Percentiles rank a stretch among this genome's conserved stretches.
Conservation (phyloP, 2,888 invertebrate genomes). For the Oxyteleia sp. region DNA sequence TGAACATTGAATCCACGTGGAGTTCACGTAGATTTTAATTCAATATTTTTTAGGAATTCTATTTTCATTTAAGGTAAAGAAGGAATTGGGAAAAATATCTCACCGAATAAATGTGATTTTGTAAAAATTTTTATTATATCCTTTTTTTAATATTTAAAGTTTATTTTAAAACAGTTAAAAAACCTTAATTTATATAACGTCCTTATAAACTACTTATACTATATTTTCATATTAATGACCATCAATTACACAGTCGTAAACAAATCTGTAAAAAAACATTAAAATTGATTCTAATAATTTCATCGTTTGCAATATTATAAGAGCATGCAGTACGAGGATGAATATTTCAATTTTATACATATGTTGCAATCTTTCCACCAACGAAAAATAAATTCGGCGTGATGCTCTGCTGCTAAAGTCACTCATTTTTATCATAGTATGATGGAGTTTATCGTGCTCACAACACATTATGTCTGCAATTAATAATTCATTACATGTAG, state of each 20-base stretch:
- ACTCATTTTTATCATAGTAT: slow-evolving; percentile 82
- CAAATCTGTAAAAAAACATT: slow-evolving; percentile 76
- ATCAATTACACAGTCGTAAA: slow-evolving; percentile 72
- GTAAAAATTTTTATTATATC: too few species aligned
- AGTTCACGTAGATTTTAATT: too few species aligned
- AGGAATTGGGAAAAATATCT: too few species aligned
- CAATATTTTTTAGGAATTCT: too few species aligned
- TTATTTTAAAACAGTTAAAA: too few species aligned
- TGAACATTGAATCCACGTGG: too few species aligned
- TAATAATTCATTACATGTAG: background rate
- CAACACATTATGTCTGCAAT: slow-evolving; percentile 79
- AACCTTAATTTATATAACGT: too few species aligned
- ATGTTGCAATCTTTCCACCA: slow-evolving; percentile 81
- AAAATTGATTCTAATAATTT: slow-evolving; percentile 78
- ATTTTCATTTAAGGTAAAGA: too few species aligned
- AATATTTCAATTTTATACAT: slow-evolving; percentile 84
- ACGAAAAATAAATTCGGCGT: slow-evolving; percentile 80
- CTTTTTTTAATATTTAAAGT: too few species aligned
- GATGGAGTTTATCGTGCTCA: slow-evolving; percentile 83
- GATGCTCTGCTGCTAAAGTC: slow-evolving; percentile 81
- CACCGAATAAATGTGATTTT: too few species aligned
- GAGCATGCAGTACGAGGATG: slow-evolving; percentile 80
- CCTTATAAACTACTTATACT: too few species aligned
- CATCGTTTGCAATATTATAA: slow-evolving; percentile 80
- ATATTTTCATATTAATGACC: too few species aligned